Evolutionary conservation across 2,888 invertebrate species (phyloP).

Genomic region (Drosophila hamatofila): DNA sequence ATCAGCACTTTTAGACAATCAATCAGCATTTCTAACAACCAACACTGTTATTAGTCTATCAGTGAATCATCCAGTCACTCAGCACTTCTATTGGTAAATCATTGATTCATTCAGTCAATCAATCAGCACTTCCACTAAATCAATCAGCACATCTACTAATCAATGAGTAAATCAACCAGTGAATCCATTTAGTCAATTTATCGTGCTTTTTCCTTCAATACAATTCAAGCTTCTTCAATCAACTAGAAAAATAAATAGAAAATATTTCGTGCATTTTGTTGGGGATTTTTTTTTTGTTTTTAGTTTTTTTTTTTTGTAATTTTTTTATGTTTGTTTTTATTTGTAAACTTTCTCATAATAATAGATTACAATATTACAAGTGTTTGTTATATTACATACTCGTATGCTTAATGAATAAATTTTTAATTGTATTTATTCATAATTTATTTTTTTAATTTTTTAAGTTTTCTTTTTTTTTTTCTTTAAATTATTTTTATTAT

Average conservation of each 20-base stretch:
- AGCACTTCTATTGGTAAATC: neutral
- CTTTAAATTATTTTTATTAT: neutral
- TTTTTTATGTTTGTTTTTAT: constrained; percentile 29
- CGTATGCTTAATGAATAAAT: constrained; percentile 16
- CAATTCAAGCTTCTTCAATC: neutral
- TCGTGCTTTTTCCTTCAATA: no score
- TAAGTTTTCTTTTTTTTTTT: neutral
- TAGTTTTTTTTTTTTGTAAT: constrained; percentile 1
- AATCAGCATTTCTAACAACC: neutral
- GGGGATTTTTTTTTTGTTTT: constrained; percentile 6
- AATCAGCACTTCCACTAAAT: neutral
- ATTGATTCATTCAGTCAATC: neutral
- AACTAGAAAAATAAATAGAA: neutral
- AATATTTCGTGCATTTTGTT: constrained; percentile 1
- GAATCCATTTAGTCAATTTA: no score
- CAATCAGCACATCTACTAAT: no score
- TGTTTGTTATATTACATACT: constrained; percentile 33
- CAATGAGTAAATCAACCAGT: no score
- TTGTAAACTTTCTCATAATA: constrained; percentile 40
- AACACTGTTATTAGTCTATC: no score
- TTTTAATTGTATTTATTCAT: constrained; percentile 20
- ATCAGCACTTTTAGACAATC: no score
- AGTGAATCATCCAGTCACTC: neutral
- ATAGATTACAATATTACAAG: constrained; percentile 35
- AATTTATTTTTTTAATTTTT: neutral